A percentile compares a stretch with the other conserved stretches of the same genome.
Evolutionary conservation across 2,113 vertebrate species (phyloP).

Genomic region (Rhinopomastus cyanomelas): DNA sequence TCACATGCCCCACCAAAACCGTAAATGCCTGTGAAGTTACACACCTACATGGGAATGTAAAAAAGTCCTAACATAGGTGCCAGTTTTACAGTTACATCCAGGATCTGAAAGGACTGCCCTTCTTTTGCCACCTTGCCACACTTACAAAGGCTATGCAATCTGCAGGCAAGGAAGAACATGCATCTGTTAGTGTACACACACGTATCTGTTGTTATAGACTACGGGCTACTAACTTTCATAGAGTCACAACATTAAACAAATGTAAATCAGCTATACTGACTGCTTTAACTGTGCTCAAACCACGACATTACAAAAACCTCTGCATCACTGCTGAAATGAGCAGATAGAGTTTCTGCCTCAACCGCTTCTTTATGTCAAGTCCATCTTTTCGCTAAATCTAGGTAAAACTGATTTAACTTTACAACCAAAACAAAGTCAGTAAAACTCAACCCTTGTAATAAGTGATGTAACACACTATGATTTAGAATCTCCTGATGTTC

Average conservation of each 20-base stretch:
- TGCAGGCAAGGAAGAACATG: background rate
- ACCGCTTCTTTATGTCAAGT: background rate
- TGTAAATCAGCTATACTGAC: no score
- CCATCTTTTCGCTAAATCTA: background rate
- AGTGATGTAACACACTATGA: background rate
- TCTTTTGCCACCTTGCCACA: background rate
- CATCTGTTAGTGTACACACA: background rate
- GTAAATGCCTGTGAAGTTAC: background rate
- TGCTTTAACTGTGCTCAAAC: background rate
- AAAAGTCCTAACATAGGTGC: background rate
- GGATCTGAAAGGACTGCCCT: background rate
- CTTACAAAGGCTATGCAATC: background rate
- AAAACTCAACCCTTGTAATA: background rate
- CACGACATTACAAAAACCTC: background rate
- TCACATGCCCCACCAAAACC: background rate
- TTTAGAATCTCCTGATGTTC: background rate
- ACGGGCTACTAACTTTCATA: background rate
- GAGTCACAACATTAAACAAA: background rate
- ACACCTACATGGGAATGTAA: fast-evolving
- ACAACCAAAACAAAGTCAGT: background rate
- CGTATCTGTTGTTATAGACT: background rate
- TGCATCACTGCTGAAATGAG: background rate
- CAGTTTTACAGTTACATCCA: fast-evolving
- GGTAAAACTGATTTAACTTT: background rate
- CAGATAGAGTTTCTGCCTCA: background rate